Base-by-base conservation (phyloP, 2,797 vertebrate species). In the Amphiprion clarkii region DNA sequence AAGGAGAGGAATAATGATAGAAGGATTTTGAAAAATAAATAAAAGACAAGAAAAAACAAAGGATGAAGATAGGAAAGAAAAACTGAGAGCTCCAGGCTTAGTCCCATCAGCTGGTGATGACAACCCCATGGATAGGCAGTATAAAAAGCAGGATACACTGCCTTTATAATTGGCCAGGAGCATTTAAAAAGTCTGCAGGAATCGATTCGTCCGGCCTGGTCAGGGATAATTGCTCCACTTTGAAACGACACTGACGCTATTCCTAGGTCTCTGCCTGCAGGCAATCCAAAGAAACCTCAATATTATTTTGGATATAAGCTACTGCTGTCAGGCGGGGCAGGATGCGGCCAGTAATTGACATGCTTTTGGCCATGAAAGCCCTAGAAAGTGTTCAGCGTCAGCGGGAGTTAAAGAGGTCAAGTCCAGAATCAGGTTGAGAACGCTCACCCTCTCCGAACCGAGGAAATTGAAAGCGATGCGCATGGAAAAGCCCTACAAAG, bases 201-300 rank as follows among this genome's bases (percentile, higher is more conserved):
- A 94, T 93, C 88, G 85, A 93, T 94, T 88, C 44, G 81, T 89
- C 83, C 82, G 76, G 81, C 83, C 82, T 59, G 75, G 87, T 80
- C 82, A 70, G 71, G 73, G 81, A 90, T 93, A 93, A 92, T 92
- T 93, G 90, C 81, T 75, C 82, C 31, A 77, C 80, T 93, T 88
- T 93, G 80, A 93, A 91, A 90, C 74, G 74, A 88, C 87, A 82
- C 78, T 52, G 66, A 76, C 60, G 73, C 82, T 82, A 78, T 87
- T 87, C 69, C 86, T 61, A 76, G 79, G 76, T 74, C 84, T 79
- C 42, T 79, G 86, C 76, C 83, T 73, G 48, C 65, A 42, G 84
- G 80, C 82, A 23, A 57, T 62, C 57, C 48, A 48, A 63, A 71
- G 70, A 86, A 44, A 89, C 79, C 76, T 80, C 79, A 53, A 68